These are phyloP conservation scores for Camponotus fellah DNA, from an alignment of 2,888 invertebrate species.

Conservation along the genomic window DNA sequence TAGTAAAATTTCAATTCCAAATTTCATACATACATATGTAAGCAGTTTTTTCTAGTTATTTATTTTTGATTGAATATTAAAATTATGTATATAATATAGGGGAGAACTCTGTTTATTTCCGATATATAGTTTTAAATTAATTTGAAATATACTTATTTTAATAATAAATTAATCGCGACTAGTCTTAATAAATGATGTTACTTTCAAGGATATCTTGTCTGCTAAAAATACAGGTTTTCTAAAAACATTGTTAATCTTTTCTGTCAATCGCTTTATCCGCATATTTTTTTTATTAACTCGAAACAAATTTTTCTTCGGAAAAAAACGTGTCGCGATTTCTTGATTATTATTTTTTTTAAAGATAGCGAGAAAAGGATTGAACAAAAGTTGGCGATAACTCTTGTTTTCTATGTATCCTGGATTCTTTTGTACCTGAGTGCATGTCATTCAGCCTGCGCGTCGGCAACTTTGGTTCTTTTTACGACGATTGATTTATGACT, in stretches of 20 bases:
- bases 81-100: neutral
- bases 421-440: constrained; percentile 34
- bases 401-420: constrained; percentile 37
- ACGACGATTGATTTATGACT: constrained; percentile 82
- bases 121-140: neutral
- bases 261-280: neutral
- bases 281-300: neutral
- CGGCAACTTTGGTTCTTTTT: constrained; percentile 75
- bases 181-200: neutral
- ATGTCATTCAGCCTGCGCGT: constrained; percentile 58
- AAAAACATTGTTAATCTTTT: neutral
- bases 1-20: neutral
- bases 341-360: neutral
- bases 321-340: neutral
- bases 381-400: constrained; percentile 16
- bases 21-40: neutral
- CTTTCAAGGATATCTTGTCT: constrained; percentile 9
- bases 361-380: neutral
- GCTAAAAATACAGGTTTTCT: neutral
- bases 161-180: neutral
- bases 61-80: neutral
- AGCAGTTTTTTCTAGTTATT: neutral
- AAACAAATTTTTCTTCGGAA: constrained; percentile 6
- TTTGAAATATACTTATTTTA: neutral
- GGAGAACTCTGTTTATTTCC: neutral